Evolutionary conservation across 1,140 invertebrate species (phyloP).

Genomic region (Tetragonula clypearis): DNA sequence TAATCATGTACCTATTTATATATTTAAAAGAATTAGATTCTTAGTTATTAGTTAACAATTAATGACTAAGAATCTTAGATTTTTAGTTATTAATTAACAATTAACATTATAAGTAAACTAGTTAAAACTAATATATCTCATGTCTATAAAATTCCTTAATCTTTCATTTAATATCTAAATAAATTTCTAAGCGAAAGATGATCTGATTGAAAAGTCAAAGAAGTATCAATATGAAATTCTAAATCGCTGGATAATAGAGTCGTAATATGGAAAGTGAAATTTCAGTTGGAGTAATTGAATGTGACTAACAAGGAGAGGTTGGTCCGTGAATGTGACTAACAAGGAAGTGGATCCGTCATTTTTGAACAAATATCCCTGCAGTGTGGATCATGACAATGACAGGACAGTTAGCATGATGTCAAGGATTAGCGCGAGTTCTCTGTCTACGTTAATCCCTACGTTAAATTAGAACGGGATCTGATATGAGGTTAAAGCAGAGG

Average conservation of each 20-base stretch:
- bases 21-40: too few relatives aligned
- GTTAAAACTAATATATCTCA: background rate
- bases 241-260: background rate
- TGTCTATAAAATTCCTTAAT: background rate
- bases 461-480: slow-evolving; percentile 9
- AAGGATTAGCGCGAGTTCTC: slow-evolving; percentile 45
- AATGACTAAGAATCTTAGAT: too few relatives aligned
- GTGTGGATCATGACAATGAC: slow-evolving; percentile 68
- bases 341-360: slow-evolving; percentile 32
- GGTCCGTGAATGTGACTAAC: slow-evolving; percentile 48
- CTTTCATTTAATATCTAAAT: background rate
- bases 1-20: too few relatives aligned
- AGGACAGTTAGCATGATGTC: slow-evolving; percentile 64
- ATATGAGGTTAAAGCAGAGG: slow-evolving; percentile 13
- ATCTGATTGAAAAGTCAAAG: background rate
- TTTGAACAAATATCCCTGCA: slow-evolving; percentile 62
- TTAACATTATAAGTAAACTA: background rate
- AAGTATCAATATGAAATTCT: background rate
- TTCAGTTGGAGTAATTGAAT: slow-evolving; percentile 19
- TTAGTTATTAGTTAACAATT: too few relatives aligned
- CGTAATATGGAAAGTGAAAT: slow-evolving; percentile 2
- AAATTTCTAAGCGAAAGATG: background rate
- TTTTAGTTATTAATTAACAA: too few relatives aligned
- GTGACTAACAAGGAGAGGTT: slow-evolving; percentile 44
- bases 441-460: background rate